phyloP scores from a whole-genome alignment of 2,797 vertebrate species.

The Epinephelus coioides region DNA sequence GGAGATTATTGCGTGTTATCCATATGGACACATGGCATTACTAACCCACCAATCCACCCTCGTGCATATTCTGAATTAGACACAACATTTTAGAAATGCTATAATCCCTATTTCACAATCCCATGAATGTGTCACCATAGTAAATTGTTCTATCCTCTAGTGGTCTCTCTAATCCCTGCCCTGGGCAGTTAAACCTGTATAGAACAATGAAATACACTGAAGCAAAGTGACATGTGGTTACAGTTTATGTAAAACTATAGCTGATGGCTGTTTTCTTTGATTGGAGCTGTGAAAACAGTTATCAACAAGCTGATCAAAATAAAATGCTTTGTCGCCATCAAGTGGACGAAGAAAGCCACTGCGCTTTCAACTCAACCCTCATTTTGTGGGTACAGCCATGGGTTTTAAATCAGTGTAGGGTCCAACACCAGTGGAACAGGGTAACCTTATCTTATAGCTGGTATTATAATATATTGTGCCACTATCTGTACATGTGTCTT shows the following conservation, averaged over 20 bases:
- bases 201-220: fast-evolving
- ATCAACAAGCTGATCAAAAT: slow-evolving; percentile 6
- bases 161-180: slow-evolving; percentile 5
- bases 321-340: slow-evolving; percentile 50
- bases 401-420: background rate
- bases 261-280: background rate
- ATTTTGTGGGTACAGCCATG: background rate
- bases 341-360: slow-evolving; percentile 11
- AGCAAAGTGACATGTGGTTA: background rate
- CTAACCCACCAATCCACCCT: slow-evolving; percentile 22
- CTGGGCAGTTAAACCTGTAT: background rate
- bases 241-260: background rate
- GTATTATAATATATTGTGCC: background rate
- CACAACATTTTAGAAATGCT: slow-evolving; percentile 36
- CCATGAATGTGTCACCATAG: slow-evolving; percentile 40
- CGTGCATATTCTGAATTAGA: slow-evolving; percentile 35
- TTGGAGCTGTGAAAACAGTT: background rate
- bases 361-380: background rate
- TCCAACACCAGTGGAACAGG: too few species aligned
- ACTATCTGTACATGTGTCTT: background rate
- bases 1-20: slow-evolving; percentile 63
- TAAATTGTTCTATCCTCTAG: slow-evolving; percentile 15
- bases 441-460: background rate
- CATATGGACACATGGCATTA: slow-evolving; percentile 62
- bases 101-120: slow-evolving; percentile 51